Percentiles rank a stretch among this genome's conserved stretches.
Evolutionary conservation across 2,113 vertebrate genomes (phyloP).

Genomic region (Pterocles burchelli): DNA sequence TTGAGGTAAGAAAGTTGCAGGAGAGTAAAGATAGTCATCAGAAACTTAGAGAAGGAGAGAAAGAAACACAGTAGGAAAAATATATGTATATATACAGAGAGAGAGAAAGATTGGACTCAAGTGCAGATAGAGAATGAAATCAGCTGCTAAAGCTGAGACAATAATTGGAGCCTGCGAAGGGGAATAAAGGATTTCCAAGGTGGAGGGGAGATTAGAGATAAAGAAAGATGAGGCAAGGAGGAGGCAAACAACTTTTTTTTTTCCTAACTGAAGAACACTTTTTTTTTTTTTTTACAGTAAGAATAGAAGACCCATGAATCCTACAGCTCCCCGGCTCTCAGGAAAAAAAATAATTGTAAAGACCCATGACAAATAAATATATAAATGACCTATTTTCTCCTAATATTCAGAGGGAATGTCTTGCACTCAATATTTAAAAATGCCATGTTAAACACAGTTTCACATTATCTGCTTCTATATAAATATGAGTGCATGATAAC

Average conservation of each 20-base stretch:
- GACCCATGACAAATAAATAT: not conserved
- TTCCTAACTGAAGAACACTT: not conserved
- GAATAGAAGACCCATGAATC: not conserved
- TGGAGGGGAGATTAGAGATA: not conserved
- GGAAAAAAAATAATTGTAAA: not conserved
- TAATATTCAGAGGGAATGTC: not conserved
- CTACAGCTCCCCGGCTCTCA: not conserved
- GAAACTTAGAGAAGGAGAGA: rapidly evolving
- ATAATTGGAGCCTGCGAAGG: not conserved
- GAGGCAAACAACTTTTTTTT: not conserved
- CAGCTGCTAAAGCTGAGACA: not conserved
- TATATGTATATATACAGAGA: not conserved
- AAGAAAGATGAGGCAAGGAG: not conserved
- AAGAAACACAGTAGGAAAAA: not conserved
- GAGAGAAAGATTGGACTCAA: not conserved
- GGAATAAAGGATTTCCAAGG: not conserved
- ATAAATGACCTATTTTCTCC: not conserved
- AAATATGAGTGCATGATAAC: not conserved
- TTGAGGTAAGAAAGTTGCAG: not conserved
- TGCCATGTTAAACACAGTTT: not conserved
- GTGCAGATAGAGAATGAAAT: not conserved
- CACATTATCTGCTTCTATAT: not conserved
- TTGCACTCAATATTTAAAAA: not conserved
- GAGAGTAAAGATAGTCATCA: not conserved
- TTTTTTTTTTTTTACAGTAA: not conserved